phyloP scores from a whole-genome alignment of 2,113 vertebrate genomes.

The Saguinus midas region DNA sequence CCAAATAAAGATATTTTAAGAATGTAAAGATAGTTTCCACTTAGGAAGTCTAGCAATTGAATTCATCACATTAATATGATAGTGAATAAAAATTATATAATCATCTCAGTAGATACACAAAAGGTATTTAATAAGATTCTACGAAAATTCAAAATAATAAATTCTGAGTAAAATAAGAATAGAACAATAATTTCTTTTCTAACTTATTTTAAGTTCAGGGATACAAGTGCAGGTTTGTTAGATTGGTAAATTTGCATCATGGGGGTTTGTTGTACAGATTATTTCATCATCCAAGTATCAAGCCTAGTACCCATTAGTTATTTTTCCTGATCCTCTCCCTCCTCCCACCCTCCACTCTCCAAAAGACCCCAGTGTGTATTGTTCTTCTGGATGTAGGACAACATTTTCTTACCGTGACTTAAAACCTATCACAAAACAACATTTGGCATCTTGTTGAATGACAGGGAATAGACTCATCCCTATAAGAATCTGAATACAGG shows the following conservation, averaged over 20 bases:
- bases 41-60: neutral
- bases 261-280: no score
- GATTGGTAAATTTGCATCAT: no score
- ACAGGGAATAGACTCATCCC: neutral
- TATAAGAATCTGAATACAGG: neutral
- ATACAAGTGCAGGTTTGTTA: no score
- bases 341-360: no score
- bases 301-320: no score
- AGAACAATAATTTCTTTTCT: no score
- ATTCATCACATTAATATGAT: neutral
- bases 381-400: neutral
- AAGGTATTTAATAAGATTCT: neutral
- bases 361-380: no score
- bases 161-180: neutral
- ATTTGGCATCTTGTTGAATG: neutral
- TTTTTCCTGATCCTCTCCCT: no score
- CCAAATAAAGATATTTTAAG: neutral
- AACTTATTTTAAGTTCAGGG: no score
- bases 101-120: neutral
- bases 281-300: no score
- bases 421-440: neutral
- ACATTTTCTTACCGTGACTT: neutral
- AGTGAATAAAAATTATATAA: neutral
- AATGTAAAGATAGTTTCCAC: slow-evolving; percentile 31
- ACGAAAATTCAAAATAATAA: neutral